Evolutionary conservation across 2,113 vertebrate genomes (phyloP).

Genomic region (Pandion haliaetus): DNA sequence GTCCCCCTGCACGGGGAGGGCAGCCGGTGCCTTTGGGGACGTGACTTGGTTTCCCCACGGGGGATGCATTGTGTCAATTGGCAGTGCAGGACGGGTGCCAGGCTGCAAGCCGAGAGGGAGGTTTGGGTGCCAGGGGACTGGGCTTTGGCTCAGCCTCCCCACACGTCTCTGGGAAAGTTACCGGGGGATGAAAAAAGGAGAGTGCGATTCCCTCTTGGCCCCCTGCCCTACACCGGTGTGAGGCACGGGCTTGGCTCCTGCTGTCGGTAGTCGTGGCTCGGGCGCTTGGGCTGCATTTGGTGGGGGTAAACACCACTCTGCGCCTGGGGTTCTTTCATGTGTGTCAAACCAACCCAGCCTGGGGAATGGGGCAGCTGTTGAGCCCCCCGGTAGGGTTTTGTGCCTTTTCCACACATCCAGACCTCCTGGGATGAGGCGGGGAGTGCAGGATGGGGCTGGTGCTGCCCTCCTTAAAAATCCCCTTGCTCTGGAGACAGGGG

Average conservation of each 20-base stretch:
- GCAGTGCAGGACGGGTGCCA: accelerated
- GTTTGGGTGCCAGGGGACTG: neutral
- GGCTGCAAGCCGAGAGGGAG: neutral
- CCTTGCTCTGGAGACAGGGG: neutral
- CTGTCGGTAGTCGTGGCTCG: accelerated
- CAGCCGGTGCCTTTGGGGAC: neutral
- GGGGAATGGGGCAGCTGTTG: neutral
- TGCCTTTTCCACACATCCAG: neutral
- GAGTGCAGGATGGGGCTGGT: neutral
- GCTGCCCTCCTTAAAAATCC: neutral
- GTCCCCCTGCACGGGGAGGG: neutral
- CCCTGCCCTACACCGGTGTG: neutral
- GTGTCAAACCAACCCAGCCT: neutral
- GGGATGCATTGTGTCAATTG: neutral
- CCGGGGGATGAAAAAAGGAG: neutral
- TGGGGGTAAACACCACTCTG: neutral
- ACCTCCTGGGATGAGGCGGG: neutral
- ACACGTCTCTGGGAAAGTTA: neutral
- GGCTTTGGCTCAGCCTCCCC: neutral
- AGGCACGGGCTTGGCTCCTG: neutral
- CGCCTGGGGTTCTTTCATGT: accelerated
- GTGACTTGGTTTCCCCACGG: constrained; percentile 4
- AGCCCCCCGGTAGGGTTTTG: neutral
- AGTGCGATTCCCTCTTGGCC: neutral
- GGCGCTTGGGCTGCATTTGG: accelerated